Evolutionary conservation across 2,888 invertebrate species (phyloP).

Genomic region (Ochropleura leucogaster): DNA sequence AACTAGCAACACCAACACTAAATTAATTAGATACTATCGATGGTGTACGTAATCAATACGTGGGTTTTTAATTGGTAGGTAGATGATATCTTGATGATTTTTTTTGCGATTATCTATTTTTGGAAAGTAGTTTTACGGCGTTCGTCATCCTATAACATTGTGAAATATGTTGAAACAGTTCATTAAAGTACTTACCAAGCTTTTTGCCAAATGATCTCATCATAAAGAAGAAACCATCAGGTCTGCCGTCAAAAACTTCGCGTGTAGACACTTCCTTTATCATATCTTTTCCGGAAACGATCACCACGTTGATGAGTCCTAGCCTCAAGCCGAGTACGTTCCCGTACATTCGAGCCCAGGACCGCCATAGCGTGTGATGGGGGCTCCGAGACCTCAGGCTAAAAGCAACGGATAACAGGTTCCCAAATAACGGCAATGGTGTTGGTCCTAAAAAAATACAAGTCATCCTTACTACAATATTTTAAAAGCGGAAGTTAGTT

Average conservation of each 20-base stretch:
- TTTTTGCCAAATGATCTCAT: conserved; percentile 93
- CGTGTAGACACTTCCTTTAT: conserved; percentile 91
- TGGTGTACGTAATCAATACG: background rate
- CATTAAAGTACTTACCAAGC: conserved; percentile 87
- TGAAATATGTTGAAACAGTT: conserved; percentile 15
- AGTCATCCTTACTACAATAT: background rate
- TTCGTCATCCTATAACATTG: background rate
- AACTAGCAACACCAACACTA: background rate
- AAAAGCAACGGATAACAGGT: conserved; percentile 79
- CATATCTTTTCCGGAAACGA: conserved; percentile 91
- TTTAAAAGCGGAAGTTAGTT: no score
- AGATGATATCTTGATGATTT: background rate
- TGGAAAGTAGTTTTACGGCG: background rate
- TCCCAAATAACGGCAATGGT: conserved; percentile 81
- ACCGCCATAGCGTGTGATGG: conserved; percentile 91
- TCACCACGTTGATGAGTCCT: conserved; percentile 91
- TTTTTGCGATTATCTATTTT: conserved; percentile 4
- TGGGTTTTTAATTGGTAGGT: background rate
- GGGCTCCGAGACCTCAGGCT: conserved; percentile 75
- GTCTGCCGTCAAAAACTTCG: conserved; percentile 93
- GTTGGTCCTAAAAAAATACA: conserved; percentile 79
- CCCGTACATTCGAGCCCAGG: conserved; percentile 91
- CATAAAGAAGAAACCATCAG: conserved; percentile 93
- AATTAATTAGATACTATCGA: conserved; percentile 1
- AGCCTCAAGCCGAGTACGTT: conserved; percentile 92